Conservation (phyloP, 2,888 invertebrate genomes). For the Chrysolina americana region DNA sequence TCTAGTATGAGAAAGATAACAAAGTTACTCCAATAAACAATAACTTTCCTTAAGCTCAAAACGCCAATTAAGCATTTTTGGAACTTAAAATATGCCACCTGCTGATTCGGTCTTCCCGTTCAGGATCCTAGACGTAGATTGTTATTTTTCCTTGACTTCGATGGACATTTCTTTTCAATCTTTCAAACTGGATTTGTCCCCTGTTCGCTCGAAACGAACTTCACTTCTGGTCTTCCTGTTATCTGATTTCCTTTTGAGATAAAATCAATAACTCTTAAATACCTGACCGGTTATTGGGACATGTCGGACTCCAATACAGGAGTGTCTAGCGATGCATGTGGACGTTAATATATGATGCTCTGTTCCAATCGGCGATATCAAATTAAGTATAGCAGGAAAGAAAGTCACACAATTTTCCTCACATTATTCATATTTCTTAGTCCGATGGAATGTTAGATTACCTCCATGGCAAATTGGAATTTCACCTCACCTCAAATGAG, state of each 20-base stretch:
- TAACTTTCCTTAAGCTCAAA: too few species aligned
- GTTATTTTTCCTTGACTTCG: constrained; percentile 22
- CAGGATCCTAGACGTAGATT: neutral
- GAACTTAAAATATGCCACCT: too few species aligned
- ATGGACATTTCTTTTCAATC: neutral
- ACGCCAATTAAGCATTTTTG: too few species aligned
- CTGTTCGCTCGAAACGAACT: neutral
- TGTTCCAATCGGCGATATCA: too few species aligned
- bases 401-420: too few species aligned
- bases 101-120: neutral
- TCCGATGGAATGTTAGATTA: too few species aligned
- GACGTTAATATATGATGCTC: neutral
- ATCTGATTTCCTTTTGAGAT: constrained; percentile 45
- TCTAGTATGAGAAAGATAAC: too few species aligned
- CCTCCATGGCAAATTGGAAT: too few species aligned
- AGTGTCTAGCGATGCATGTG: constrained; percentile 17
- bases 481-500: too few species aligned
- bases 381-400: too few species aligned
- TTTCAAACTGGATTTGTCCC: neutral
- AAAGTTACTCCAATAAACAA: too few species aligned
- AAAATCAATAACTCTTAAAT: constrained; percentile 39
- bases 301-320: constrained; percentile 24
- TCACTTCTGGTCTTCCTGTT: constrained; percentile 27
- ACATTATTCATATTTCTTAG: too few species aligned
- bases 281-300: constrained; percentile 35